Evolutionary conservation across 1,140 invertebrate genomes (phyloP).

Genomic region (Heliconius hermathena): DNA sequence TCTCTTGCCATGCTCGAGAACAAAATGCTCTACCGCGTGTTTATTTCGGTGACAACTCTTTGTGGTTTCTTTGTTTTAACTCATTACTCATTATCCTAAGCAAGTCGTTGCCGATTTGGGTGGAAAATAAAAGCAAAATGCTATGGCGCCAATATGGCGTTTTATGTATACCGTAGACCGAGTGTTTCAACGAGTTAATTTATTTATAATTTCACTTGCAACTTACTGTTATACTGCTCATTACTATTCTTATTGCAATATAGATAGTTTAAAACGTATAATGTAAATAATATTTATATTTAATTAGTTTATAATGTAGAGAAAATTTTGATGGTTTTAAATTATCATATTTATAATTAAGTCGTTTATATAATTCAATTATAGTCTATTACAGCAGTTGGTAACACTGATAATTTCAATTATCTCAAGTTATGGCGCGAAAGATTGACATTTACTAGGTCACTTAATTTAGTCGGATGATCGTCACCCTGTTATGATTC

Average conservation of each 20-base stretch:
- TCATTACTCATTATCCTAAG: conserved; percentile 72
- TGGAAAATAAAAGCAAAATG: conserved; percentile 58
- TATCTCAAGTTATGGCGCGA: background rate
- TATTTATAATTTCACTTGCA: conserved; percentile 10
- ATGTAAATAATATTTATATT: conserved; percentile 2
- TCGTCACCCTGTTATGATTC: conserved; percentile 34
- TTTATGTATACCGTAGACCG: conserved; percentile 26
- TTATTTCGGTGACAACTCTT: conserved; percentile 53
- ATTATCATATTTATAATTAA: no score
- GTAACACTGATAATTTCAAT: background rate
- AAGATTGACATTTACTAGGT: conserved; percentile 9
- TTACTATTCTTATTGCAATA: background rate
- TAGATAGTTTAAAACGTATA: background rate
- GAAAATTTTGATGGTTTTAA: background rate
- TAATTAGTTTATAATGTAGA: background rate
- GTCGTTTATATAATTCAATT: background rate
- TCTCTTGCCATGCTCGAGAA: conserved; percentile 20
- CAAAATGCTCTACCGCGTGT: conserved; percentile 42
- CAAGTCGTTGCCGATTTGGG: conserved; percentile 58
- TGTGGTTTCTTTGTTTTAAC: conserved; percentile 56
- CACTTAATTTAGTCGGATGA: conserved; percentile 17
- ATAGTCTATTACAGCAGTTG: background rate
- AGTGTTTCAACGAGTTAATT: conserved; percentile 12
- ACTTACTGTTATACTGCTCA: background rate
- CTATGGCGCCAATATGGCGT: conserved; percentile 58